Base-by-base conservation (phyloP, 92 coral and sea anemone species). In the Palythoa grandis region DNA sequence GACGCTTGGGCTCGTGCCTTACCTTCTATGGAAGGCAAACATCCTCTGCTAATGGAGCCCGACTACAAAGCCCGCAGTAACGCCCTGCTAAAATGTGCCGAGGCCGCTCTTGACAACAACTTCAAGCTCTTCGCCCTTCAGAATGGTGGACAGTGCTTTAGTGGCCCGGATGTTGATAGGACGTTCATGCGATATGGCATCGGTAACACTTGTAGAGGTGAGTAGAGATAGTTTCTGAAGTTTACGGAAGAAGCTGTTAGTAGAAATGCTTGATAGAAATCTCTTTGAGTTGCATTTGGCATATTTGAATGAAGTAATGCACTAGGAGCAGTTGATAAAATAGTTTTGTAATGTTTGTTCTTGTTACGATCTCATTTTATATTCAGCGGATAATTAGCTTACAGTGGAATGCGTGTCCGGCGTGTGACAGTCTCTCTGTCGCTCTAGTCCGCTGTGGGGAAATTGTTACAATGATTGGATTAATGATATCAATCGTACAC, bases 91-190 rank as follows among this genome's bases (percentile, higher is more conserved):
- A 97, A 97, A 86, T 97, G 99, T 70, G 99, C 99, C 2, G 93
- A 92, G 68, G 98, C 94, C 12, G 91, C 99, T 0, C 80, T 89
- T 84, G 96, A 93, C 84, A 70, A 90, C 83, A 88, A 86, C 16
- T 79, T 95, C 76, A 92, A 83, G 84, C 85, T 95, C 67, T 97
- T 97, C 71, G 96, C 99, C 58, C 48, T 97, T 13, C 97, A 97
- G 86, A 97, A 97, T 76, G 99, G 99, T 22, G 99, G 99, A 2
- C 98, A 97, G 82, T 97, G 99, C 89, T 93, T 97, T 82, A 95
- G 98, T 72, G 97, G 93, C 14, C 86, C 86, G 29, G 94, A 89
- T 61, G 99, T 92, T 20, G 99, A 92, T 68, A 79, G 88, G 76
- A 90, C 96, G 11, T 97, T 65, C 83, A 97, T 91, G 97, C 89